Evolutionary conservation across 2,797 vertebrate species (phyloP).

Genomic region (Aselliscus stoliczkanus): DNA sequence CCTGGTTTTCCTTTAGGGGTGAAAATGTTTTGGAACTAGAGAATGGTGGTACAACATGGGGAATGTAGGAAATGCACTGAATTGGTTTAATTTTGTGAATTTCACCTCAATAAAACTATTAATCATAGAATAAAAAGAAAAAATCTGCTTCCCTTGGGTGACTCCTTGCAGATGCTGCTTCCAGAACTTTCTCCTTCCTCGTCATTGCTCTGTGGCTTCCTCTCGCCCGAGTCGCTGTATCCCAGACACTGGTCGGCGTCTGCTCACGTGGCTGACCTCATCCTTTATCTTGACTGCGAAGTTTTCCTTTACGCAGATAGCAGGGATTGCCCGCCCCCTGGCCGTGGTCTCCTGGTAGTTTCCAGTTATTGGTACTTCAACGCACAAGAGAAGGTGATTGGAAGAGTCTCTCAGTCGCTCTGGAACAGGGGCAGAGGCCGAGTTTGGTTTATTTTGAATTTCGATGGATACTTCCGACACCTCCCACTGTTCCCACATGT

Average conservation of each 20-base stretch:
- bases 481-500: neutral
- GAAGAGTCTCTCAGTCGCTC: neutral
- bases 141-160: neutral
- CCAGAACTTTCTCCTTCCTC: neutral
- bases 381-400: neutral
- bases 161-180: neutral
- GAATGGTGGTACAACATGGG: neutral
- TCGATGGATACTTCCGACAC: neutral
- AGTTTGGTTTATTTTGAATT: neutral
- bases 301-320: neutral
- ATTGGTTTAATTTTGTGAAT: neutral
- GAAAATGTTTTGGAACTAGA: neutral
- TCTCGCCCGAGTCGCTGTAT: fast-evolving
- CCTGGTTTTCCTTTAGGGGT: neutral
- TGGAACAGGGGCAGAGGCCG: neutral
- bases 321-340: fast-evolving
- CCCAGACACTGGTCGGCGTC: fast-evolving
- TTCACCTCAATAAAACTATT: neutral
- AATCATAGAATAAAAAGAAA: neutral
- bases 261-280: neutral
- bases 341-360: neutral
- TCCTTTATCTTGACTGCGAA: fast-evolving
- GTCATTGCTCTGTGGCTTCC: neutral
- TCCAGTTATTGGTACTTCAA: neutral
- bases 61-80: too few species aligned